Conservation (phyloP, 2,888 invertebrate species). For the Drepanosiphum platanoidis region DNA sequence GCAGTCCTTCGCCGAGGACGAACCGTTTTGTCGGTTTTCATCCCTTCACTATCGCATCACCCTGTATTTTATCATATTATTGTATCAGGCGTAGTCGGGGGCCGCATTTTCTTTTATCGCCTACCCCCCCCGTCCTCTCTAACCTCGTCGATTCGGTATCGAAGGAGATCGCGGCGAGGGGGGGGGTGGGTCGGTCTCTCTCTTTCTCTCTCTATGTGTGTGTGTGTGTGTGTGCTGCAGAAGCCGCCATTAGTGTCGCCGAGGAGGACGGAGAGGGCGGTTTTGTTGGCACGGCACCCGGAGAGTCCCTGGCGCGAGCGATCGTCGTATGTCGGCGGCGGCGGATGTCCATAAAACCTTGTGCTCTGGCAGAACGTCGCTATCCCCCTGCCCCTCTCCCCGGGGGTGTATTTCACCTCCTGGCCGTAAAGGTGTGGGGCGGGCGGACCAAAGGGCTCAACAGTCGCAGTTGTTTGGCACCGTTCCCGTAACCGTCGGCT, state of each 20-base stretch:
- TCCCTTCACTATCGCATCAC: too few relatives aligned
- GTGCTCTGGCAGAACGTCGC: conserved; percentile 33
- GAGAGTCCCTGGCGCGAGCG: conserved; percentile 52
- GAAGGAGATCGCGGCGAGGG: not conserved
- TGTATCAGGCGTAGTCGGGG: too few relatives aligned
- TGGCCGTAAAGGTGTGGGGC: not conserved
- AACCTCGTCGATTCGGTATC: not conserved
- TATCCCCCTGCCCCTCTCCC: not conserved
- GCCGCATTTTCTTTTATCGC: conserved; percentile 24
- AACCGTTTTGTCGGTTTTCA: too few relatives aligned
- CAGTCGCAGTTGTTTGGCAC: conserved; percentile 60
- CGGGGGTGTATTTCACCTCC: not conserved
- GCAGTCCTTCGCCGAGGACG: too few relatives aligned
- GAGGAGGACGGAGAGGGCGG: not conserved
- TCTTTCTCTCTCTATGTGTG: too few relatives aligned
- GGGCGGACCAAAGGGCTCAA: conserved; percentile 39
- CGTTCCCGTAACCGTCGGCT: conserved; percentile 25
- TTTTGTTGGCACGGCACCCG: conserved; percentile 53
- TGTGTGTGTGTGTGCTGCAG: not conserved
- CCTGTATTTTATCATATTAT: too few relatives aligned
- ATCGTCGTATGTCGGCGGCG: conserved; percentile 39
- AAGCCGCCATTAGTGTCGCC: conserved; percentile 38
- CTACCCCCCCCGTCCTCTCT: not conserved
- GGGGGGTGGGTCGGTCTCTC: not conserved
- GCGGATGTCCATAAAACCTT: conserved; percentile 39